phyloP scores from a whole-genome alignment of 2,113 vertebrate genomes.

The Melanostigma gelatinosum region DNA sequence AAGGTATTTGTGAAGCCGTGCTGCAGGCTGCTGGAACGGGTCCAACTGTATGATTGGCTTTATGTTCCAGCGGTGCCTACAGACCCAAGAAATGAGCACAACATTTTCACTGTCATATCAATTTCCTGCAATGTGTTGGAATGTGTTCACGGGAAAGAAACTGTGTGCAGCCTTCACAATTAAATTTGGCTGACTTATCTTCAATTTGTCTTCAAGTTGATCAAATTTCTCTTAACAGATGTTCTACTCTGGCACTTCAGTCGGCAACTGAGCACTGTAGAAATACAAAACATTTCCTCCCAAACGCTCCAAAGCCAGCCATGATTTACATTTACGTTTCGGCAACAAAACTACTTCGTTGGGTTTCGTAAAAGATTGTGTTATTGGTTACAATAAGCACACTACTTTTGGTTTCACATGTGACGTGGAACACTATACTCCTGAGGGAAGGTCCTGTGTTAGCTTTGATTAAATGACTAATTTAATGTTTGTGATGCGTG shows the following conservation, averaged over 20 bases:
- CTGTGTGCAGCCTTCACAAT: not conserved
- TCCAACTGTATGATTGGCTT: constrained; percentile 32
- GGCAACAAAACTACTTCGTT: not conserved
- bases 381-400: not conserved
- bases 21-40: constrained; percentile 15
- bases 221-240: constrained; percentile 23
- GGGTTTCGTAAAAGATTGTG: not conserved
- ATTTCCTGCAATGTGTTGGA: constrained; percentile 22
- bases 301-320: constrained; percentile 26
- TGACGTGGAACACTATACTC: too few species aligned
- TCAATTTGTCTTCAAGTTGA: constrained; percentile 21
- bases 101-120: constrained; percentile 7
- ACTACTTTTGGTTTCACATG: not conserved
- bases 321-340: not conserved
- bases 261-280: constrained; percentile 10
- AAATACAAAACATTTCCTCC: constrained; percentile 33
- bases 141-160: constrained; percentile 5
- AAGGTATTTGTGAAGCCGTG: not conserved
- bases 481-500: not conserved
- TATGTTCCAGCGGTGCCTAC: not conserved
- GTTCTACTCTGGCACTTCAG: constrained; percentile 16
- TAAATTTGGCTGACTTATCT: constrained; percentile 13
- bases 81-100: constrained; percentile 7
- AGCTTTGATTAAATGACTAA: not conserved
- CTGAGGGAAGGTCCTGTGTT: not conserved